Conservation (phyloP, 2,888 invertebrate genomes). For the Lymantria monacha region DNA sequence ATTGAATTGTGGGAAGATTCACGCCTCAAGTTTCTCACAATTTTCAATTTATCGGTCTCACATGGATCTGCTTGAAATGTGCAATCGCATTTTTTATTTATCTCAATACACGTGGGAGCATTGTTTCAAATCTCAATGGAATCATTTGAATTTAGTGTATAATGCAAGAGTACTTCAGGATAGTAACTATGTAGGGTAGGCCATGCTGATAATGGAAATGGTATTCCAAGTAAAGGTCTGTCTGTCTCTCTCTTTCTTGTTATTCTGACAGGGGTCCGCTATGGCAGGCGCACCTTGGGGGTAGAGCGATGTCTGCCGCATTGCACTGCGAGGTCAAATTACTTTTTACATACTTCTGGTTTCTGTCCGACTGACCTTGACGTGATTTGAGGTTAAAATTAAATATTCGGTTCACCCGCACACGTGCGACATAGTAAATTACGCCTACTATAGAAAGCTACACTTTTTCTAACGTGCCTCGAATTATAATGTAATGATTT, state of each 20-base stretch:
- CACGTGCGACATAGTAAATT: constrained; percentile 46
- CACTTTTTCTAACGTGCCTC: constrained; percentile 67
- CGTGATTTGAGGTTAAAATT: constrained; percentile 65
- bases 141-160: neutral
- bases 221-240: constrained; percentile 21
- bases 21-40: constrained; percentile 40
- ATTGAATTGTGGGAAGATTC: constrained; percentile 51
- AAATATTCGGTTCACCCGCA: constrained; percentile 53
- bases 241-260: too few species aligned
- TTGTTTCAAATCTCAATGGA: constrained; percentile 12
- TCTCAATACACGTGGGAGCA: constrained; percentile 16
- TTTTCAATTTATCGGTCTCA: constrained; percentile 34
- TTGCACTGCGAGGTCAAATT: constrained; percentile 62
- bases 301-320: constrained; percentile 43
- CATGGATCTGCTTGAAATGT: constrained; percentile 12
- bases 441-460: constrained; percentile 64
- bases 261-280: neutral
- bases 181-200: too few species aligned
- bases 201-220: neutral
- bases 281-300: constrained; percentile 13
- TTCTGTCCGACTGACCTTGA: constrained; percentile 66
- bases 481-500: constrained; percentile 50
- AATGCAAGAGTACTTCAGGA: too few species aligned
- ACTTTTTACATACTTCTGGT: constrained; percentile 67
- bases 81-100: neutral